Percentiles rank a stretch among this genome's conserved stretches.
Evolutionary conservation across 1,140 invertebrate species (phyloP).

Genomic region (Teleogryllus occipitalis): DNA sequence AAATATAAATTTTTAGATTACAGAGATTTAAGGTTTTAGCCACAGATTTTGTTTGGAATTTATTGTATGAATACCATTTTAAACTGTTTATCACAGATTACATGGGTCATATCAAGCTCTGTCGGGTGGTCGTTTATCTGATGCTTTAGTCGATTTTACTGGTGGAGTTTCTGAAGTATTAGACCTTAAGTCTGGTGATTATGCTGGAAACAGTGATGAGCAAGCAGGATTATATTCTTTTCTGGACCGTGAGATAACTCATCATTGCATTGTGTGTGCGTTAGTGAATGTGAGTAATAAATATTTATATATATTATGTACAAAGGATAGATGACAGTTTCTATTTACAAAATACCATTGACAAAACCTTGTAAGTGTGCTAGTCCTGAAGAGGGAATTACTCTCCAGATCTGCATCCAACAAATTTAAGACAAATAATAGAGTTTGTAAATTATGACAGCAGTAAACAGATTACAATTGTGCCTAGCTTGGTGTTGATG

Average conservation of each 20-base stretch:
- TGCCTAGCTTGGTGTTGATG: too few species aligned
- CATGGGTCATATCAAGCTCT: conserved; percentile 64
- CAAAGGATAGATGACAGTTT: too few species aligned
- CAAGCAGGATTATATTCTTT: conserved; percentile 12
- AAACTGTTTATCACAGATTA: conserved; percentile 30
- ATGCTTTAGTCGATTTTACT: conserved; percentile 69
- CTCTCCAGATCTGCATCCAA: too few species aligned
- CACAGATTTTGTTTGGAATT: neutral
- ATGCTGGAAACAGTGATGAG: conserved; percentile 15
- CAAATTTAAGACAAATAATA: too few species aligned
- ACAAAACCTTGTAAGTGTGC: too few species aligned
- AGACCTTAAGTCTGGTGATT: conserved; percentile 26
- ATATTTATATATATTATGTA: neutral
- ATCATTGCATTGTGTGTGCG: conserved; percentile 20
- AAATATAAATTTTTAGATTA: neutral
- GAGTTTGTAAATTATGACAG: too few species aligned
- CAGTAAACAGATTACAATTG: too few species aligned
- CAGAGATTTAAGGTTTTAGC: neutral
- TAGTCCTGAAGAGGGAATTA: too few species aligned
- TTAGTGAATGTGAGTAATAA: conserved; percentile 17
- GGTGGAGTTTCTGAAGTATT: conserved; percentile 56
- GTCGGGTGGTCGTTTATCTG: conserved; percentile 56
- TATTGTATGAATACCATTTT: neutral
- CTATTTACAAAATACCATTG: neutral
- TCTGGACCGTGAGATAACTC: conserved; percentile 16